Evolutionary conservation across 2,888 invertebrate genomes (phyloP).

Genomic region (Hecatera dysodea): DNA sequence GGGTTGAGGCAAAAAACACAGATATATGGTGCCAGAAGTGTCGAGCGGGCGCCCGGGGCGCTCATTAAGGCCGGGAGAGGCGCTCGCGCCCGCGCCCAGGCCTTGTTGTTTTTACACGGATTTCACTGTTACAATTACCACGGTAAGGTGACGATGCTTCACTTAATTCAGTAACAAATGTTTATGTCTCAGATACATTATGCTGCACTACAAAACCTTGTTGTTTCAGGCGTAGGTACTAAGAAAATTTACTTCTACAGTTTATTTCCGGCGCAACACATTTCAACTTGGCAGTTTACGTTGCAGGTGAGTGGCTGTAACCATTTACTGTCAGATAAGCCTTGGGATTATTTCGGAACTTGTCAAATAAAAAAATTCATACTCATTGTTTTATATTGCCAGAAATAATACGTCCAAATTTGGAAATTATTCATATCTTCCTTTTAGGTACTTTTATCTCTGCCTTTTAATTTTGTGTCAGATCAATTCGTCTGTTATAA

Average conservation of each 20-base stretch:
- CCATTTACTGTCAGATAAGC: slow-evolving; percentile 21
- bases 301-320: slow-evolving; percentile 15
- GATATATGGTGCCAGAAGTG: slow-evolving; percentile 57
- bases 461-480: background rate
- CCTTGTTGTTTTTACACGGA: slow-evolving; percentile 70
- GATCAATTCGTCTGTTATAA: background rate
- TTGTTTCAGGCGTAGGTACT: slow-evolving; percentile 41
- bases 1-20: slow-evolving; percentile 52
- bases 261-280: background rate
- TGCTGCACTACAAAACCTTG: slow-evolving; percentile 35
- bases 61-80: slow-evolving; percentile 65
- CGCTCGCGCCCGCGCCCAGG: slow-evolving; percentile 33
- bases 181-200: slow-evolving; percentile 55
- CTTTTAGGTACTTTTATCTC: background rate
- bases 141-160: slow-evolving; percentile 69
- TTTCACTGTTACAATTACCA: slow-evolving; percentile 70
- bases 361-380: slow-evolving; percentile 18
- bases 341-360: slow-evolving; percentile 9
- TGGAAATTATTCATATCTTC: background rate
- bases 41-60: slow-evolving; percentile 62
- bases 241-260: slow-evolving; percentile 12
- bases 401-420: background rate
- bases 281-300: slow-evolving; percentile 13
- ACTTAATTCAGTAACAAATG: slow-evolving; percentile 70
- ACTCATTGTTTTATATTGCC: slow-evolving; percentile 2